These are phyloP conservation scores for Polydrusus tereticollis DNA, from an alignment of 2,888 invertebrate genomes.

Conservation along the genomic window DNA sequence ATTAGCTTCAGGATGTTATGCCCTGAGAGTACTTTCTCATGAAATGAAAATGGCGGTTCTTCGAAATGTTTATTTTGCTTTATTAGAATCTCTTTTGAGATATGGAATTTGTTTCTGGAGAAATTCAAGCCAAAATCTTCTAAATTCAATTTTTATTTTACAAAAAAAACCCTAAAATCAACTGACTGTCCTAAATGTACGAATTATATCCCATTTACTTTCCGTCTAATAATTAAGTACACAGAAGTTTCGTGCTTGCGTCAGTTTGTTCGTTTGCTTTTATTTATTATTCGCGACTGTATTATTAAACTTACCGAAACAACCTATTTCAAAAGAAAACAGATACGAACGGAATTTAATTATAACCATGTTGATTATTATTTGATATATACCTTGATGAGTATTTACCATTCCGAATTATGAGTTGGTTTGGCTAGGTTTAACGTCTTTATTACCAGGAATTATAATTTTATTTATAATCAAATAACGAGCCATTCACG, in stretches of 20 bases:
- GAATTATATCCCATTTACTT: background rate
- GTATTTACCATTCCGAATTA: slow-evolving; percentile 3
- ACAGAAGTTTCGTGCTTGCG: slow-evolving; percentile 2
- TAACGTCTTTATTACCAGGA: background rate
- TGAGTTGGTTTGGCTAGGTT: background rate
- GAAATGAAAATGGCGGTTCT: no score
- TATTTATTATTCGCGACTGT: background rate
- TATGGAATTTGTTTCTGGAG: no score
- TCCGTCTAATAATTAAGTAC: background rate
- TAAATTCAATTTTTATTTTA: no score
- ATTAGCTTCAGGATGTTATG: no score
- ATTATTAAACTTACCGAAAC: slow-evolving; percentile 7
- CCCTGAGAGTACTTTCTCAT: no score
- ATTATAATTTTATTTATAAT: background rate
- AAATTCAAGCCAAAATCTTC: no score
- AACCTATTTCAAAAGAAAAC: slow-evolving; percentile 3
- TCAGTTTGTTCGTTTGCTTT: background rate
- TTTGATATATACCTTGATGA: slow-evolving; percentile 1
- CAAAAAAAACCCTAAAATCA: no score
- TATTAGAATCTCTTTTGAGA: no score
- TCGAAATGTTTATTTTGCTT: no score
- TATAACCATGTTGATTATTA: slow-evolving; percentile 11
- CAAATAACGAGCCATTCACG: background rate
- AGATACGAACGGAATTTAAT: background rate
- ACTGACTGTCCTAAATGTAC: no score